A percentile compares a stretch with the other conserved stretches of the same genome.
phyloP scores from a whole-genome alignment of 2,888 invertebrate species.

The Cryptus viduatorius region DNA sequence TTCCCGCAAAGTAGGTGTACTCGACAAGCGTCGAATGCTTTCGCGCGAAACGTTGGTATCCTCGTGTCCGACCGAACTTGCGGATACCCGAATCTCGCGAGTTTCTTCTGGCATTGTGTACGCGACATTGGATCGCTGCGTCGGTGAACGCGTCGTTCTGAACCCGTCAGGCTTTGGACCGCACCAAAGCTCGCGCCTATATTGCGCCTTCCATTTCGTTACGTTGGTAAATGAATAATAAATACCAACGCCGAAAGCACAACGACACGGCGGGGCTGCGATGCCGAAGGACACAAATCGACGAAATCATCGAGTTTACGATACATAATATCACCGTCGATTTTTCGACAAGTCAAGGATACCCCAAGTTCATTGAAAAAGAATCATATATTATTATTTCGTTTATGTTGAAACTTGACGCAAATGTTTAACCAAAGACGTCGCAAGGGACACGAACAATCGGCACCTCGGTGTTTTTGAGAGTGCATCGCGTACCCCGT shows the following conservation, averaged over 20 bases:
- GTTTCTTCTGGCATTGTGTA: not conserved
- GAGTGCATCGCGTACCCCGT: not conserved
- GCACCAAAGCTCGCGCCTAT: not conserved
- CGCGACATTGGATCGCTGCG: not conserved
- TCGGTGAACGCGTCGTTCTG: not conserved
- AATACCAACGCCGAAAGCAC: slow-evolving; percentile 13
- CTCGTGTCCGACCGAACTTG: not conserved
- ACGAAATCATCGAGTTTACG: slow-evolving; percentile 17
- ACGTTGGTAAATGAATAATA: slow-evolving; percentile 20
- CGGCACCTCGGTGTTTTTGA: slow-evolving; percentile 12
- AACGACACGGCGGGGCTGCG: slow-evolving; percentile 51
- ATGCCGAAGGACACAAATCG: slow-evolving; percentile 34
- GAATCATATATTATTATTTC: not conserved
- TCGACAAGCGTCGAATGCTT: not conserved
- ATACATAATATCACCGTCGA: not conserved
- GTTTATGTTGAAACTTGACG: not conserved
- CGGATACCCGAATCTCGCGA: not conserved
- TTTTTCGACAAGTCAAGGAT: not conserved
- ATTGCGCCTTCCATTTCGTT: not conserved
- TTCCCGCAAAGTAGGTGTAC: no score
- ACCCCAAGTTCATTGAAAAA: not conserved
- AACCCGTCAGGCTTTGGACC: not conserved
- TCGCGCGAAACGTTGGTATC: not conserved
- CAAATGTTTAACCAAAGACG: not conserved
- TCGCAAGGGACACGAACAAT: not conserved